phyloP scores from a whole-genome alignment of 2,797 vertebrate species.

The Microhierax caerulescens region DNA sequence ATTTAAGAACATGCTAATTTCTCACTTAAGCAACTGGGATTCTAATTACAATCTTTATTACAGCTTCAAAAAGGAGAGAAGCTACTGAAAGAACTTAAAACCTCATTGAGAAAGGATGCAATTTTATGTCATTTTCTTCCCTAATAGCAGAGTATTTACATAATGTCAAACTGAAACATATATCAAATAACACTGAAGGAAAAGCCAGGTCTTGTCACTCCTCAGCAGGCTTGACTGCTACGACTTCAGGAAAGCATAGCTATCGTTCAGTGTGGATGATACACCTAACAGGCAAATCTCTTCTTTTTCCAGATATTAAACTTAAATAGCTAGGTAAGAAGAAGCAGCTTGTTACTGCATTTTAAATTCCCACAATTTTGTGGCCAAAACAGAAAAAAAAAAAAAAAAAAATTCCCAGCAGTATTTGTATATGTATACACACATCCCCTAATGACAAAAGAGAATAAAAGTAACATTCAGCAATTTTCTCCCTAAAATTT shows the following conservation, averaged over 20 bases:
- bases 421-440: background rate
- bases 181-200: background rate
- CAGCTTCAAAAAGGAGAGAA: constrained; percentile 41
- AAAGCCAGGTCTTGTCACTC: constrained; percentile 16
- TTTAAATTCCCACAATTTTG: background rate
- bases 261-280: background rate
- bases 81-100: constrained; percentile 41
- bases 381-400: background rate
- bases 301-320: background rate
- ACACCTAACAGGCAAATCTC: background rate
- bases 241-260: background rate
- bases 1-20: constrained; percentile 48
- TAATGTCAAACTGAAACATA: constrained; percentile 29
- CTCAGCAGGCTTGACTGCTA: background rate
- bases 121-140: constrained; percentile 53
- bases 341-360: background rate
- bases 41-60: constrained; percentile 60
- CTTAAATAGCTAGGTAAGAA: background rate
- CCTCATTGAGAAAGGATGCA: constrained; percentile 31
- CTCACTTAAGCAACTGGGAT: constrained; percentile 56
- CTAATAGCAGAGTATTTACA: constrained; percentile 53
- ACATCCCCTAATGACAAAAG: background rate
- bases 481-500: background rate
- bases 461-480: background rate
- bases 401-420: background rate